These are phyloP conservation scores for Sialia sialis DNA, from an alignment of 2,113 vertebrate species.

Conservation along the genomic window DNA sequence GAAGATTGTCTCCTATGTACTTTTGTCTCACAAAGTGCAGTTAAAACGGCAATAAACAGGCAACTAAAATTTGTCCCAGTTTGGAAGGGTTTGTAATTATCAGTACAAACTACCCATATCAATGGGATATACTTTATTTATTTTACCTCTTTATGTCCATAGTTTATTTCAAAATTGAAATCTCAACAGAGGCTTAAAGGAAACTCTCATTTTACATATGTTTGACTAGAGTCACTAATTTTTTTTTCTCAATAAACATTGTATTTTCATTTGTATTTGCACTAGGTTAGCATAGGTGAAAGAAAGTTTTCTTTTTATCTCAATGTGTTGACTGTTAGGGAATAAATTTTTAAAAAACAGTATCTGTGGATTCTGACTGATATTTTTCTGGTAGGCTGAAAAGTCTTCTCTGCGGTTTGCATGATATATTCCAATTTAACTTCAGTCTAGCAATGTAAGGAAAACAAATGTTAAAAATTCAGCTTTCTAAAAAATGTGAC, in stretches of 20 bases:
- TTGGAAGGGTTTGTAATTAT: background rate
- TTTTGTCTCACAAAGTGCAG: background rate
- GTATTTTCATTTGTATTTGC: background rate
- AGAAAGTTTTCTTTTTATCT: background rate
- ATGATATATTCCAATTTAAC: background rate
- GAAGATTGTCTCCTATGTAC: background rate
- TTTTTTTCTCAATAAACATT: background rate
- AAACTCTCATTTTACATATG: background rate
- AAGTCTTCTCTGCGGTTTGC: background rate
- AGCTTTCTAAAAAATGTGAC: too few species aligned
- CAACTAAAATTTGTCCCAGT: background rate
- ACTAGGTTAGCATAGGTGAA: background rate
- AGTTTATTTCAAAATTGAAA: background rate
- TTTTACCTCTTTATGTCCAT: background rate
- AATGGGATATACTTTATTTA: background rate
- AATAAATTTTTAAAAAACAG: background rate
- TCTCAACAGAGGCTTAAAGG: background rate
- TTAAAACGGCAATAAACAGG: background rate
- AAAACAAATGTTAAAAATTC: background rate
- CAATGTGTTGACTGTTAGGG: background rate
- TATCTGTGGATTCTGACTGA: background rate
- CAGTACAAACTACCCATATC: background rate
- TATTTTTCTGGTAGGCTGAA: background rate
- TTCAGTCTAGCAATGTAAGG: background rate
- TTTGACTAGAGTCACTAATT: background rate